These are phyloP conservation scores for Chondrosia reniformis DNA, from an alignment of 37 sponge, comb jelly and placozoan genomes.

Conservation along the genomic window DNA sequence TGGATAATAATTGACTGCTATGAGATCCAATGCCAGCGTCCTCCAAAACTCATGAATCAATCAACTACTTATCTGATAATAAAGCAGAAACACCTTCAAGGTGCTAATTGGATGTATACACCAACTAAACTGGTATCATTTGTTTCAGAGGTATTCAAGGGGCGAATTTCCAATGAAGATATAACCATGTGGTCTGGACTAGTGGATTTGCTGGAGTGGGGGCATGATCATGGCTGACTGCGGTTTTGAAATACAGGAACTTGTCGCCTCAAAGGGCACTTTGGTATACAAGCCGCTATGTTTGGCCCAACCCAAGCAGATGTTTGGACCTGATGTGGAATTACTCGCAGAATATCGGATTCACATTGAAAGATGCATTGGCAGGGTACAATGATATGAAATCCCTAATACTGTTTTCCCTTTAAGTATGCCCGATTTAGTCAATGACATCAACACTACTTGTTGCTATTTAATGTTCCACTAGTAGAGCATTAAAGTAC, in stretches of 20 bases:
- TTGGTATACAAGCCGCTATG: slow-evolving; percentile 20
- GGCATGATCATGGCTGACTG: slow-evolving; percentile 41
- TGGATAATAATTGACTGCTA: slow-evolving; percentile 36
- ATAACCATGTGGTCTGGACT: slow-evolving; percentile 35
- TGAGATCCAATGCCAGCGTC: slow-evolving; percentile 27
- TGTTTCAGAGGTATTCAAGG: slow-evolving; percentile 10
- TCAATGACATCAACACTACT: slow-evolving; percentile 23
- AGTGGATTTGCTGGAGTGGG: slow-evolving; percentile 24
- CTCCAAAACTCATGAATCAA: slow-evolving; percentile 27
- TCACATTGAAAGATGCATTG: slow-evolving; percentile 31
- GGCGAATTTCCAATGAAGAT: slow-evolving; percentile 16
- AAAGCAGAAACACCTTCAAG: slow-evolving; percentile 31
- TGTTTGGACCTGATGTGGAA: slow-evolving; percentile 22
- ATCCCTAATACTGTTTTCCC: slow-evolving; percentile 16
- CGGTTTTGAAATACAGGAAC: slow-evolving; percentile 33
- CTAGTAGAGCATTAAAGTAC: slow-evolving; percentile 8
- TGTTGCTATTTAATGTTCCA: slow-evolving; percentile 18
- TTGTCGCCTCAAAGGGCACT: slow-evolving; percentile 20
- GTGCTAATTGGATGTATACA: slow-evolving; percentile 36
- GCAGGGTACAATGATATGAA: slow-evolving; percentile 7
- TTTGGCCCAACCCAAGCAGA: slow-evolving; percentile 16
- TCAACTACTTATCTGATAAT: slow-evolving; percentile 14
- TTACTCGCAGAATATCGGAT: slow-evolving; percentile 21
- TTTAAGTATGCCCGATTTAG: slow-evolving; percentile 18
- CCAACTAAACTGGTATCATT: slow-evolving; percentile 21